Conservation (phyloP, 2,797 vertebrate species). For the Lepus townsendii region DNA sequence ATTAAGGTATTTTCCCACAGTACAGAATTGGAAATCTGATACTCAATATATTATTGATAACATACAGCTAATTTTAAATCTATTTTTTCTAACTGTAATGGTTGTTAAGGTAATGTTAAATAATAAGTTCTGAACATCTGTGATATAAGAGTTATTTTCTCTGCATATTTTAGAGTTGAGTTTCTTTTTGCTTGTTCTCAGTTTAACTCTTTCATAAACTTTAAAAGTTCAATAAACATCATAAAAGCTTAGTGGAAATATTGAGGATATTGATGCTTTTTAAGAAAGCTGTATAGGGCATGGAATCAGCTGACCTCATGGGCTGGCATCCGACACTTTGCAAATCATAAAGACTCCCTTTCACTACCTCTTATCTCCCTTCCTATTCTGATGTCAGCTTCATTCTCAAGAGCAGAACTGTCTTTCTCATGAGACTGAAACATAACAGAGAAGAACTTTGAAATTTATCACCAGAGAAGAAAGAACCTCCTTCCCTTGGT, state of each 20-base stretch:
- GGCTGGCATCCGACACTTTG: background rate
- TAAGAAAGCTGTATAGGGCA: too few relatives aligned
- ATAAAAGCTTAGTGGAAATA: too few relatives aligned
- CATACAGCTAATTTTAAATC: slow-evolving; percentile 44
- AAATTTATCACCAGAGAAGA: background rate
- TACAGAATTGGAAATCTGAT: background rate
- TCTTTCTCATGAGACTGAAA: background rate
- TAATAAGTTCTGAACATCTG: background rate
- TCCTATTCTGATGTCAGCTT: background rate
- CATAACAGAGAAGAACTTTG: background rate
- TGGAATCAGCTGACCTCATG: background rate
- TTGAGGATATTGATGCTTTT: too few relatives aligned
- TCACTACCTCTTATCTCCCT: background rate
- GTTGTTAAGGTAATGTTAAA: slow-evolving; percentile 41
- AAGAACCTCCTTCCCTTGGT: background rate
- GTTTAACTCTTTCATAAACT: background rate
- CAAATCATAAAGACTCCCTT: background rate
- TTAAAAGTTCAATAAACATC: too few relatives aligned
- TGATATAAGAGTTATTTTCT: background rate
- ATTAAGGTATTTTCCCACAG: background rate
- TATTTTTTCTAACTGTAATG: background rate
- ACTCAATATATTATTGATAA: background rate
- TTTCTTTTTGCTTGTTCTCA: background rate
- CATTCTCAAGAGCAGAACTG: background rate
- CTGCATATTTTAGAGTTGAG: background rate